Percentiles rank a stretch among this genome's conserved stretches.
phyloP scores from a whole-genome alignment of 92 coral and sea anemone genomes.

The Virgularia gustaviana region DNA sequence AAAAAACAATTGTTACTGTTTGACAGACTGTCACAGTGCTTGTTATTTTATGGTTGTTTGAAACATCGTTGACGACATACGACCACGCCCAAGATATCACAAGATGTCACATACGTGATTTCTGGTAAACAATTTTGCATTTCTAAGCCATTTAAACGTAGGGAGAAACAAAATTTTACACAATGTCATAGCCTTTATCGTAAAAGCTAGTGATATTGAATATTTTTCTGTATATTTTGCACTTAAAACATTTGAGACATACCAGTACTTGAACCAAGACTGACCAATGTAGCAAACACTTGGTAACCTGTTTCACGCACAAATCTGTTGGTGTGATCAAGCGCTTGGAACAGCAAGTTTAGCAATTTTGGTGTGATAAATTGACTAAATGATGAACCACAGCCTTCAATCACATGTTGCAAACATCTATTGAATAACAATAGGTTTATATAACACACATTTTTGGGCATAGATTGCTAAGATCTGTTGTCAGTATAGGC shows the following conservation, averaged over 20 bases:
- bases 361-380: slow-evolving; percentile 76
- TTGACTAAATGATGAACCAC: slow-evolving; percentile 79
- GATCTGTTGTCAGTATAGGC: no score
- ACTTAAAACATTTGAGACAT: neutral
- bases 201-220: neutral
- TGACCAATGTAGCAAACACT: slow-evolving; percentile 89
- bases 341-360: slow-evolving; percentile 83
- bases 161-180: no score
- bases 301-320: slow-evolving; percentile 97
- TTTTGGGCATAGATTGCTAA: no score
- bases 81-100: no score
- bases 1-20: no score
- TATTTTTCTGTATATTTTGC: neutral
- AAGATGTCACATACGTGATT: no score
- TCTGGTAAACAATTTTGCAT: no score
- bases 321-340: slow-evolving; percentile 91
- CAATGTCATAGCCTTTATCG: no score
- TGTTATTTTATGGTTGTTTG: no score
- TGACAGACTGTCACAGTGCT: no score
- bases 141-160: neutral
- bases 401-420: slow-evolving; percentile 92
- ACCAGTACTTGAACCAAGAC: slow-evolving; percentile 82
- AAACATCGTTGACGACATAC: no score
- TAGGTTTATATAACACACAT: neutral
- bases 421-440: slow-evolving; percentile 62